Conservation (phyloP, 1,140 invertebrate species). For the Papilio glaucus region DNA sequence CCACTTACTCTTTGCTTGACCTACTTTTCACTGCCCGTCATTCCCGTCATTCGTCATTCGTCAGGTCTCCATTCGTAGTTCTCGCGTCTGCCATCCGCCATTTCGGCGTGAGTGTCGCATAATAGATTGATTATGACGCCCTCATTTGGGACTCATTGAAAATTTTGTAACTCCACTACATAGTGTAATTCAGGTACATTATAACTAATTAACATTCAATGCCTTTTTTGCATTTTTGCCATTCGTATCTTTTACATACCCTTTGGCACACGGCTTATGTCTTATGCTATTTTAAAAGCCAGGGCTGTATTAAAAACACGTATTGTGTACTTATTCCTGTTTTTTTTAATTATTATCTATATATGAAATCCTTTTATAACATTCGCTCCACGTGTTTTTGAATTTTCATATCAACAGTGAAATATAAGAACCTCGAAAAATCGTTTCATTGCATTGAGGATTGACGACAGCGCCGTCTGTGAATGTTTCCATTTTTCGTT, state of each 20-base stretch:
- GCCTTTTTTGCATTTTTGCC: neutral
- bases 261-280: neutral
- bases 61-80: slow-evolving; percentile 37
- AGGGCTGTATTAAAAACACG: neutral
- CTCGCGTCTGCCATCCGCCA: slow-evolving; percentile 55
- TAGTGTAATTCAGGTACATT: slow-evolving; percentile 52
- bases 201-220: slow-evolving; percentile 39
- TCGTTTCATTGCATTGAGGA: slow-evolving; percentile 48
- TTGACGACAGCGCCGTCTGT: slow-evolving; percentile 74
- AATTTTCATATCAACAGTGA: neutral
- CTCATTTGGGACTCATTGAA: slow-evolving; percentile 61
- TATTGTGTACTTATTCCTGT: neutral
- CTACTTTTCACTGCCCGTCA: slow-evolving; percentile 10
- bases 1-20: neutral
- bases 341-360: too few species aligned
- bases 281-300: slow-evolving; percentile 1
- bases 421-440: slow-evolving; percentile 33
- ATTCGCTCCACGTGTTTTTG: slow-evolving; percentile 4
- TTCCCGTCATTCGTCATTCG: neutral
- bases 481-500: slow-evolving; percentile 58
- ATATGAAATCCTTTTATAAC: too few species aligned
- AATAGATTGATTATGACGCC: slow-evolving; percentile 74
- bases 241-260: neutral
- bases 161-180: slow-evolving; percentile 60
- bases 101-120: slow-evolving; percentile 73